phyloP scores from a whole-genome alignment of 1,140 invertebrate genomes.

The Geopemphigus sp. region DNA sequence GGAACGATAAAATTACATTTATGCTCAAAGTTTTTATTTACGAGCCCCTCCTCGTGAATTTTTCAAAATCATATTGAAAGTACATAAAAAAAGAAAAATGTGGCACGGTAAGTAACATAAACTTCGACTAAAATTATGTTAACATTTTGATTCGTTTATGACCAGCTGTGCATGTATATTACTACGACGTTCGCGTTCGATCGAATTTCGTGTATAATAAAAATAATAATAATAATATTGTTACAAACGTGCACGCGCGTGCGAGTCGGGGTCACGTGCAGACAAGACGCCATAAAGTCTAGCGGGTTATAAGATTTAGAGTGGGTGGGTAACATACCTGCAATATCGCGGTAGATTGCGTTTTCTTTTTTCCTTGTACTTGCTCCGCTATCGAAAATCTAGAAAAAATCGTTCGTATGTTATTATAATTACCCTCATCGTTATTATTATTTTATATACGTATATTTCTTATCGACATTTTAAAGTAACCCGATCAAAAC shows the following conservation, averaged over 20 bases:
- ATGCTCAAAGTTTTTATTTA: no score
- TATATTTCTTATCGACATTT: conserved; percentile 39
- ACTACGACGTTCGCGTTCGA: background rate
- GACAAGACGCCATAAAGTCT: conserved; percentile 17
- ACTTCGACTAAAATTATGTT: no score
- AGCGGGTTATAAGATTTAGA: background rate
- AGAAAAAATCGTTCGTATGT: conserved; percentile 4
- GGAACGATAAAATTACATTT: no score
- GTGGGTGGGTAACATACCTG: background rate
- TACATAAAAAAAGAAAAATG: no score
- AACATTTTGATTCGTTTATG: no score
- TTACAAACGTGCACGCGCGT: background rate
- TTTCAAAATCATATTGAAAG: no score
- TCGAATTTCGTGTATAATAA: background rate
- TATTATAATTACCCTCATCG: conserved; percentile 29
- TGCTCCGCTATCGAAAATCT: conserved; percentile 17
- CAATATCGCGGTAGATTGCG: background rate
- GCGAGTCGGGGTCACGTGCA: background rate
- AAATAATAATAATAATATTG: no score
- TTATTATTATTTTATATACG: conserved; percentile 35
- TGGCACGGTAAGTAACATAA: no score
- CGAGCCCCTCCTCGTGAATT: no score
- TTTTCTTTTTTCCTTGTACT: background rate
- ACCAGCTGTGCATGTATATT: no score
- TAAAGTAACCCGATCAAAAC: conserved; percentile 31